Evolutionary conservation across 2,113 vertebrate genomes (phyloP).

Genomic region (Cheilinus undulatus): DNA sequence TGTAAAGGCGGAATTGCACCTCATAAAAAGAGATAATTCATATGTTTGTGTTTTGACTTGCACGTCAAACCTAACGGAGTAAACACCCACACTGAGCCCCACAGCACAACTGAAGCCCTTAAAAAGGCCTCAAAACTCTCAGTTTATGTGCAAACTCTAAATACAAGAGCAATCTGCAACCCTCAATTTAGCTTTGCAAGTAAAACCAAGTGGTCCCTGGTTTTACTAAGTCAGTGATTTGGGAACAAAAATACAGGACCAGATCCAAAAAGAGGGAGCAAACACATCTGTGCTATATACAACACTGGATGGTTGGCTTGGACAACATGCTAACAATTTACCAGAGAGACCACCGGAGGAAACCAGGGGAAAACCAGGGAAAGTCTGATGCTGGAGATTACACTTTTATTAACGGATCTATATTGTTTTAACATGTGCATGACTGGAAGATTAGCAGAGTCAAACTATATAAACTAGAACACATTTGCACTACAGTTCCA

Average conservation of each 20-base stretch:
- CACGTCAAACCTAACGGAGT: constrained; percentile 48
- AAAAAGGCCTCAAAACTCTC: constrained; percentile 43
- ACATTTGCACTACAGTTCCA: not conserved
- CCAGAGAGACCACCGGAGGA: constrained; percentile 56
- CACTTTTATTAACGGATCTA: not conserved
- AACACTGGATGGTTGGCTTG: constrained; percentile 41
- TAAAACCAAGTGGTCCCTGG: constrained; percentile 28
- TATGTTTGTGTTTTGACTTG: constrained; percentile 66
- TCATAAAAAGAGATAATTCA: constrained; percentile 70
- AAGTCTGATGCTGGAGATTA: constrained; percentile 1
- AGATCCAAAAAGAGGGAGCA: constrained; percentile 46
- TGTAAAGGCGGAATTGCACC: constrained; percentile 52
- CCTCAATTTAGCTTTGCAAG: constrained; percentile 61
- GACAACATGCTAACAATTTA: constrained; percentile 67
- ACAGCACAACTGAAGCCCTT: constrained; percentile 38
- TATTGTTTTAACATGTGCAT: not conserved
- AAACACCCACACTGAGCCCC: constrained; percentile 53
- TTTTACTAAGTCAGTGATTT: constrained; percentile 65
- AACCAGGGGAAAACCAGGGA: constrained; percentile 18
- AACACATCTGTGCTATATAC: constrained; percentile 53
- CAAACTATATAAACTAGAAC: no score
- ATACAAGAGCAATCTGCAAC: constrained; percentile 53
- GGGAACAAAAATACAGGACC: constrained; percentile 52
- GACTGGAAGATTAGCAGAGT: not conserved
- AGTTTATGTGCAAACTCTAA: constrained; percentile 71